Conservation (phyloP, 2,797 vertebrate genomes). For the Champsocephalus esox region DNA sequence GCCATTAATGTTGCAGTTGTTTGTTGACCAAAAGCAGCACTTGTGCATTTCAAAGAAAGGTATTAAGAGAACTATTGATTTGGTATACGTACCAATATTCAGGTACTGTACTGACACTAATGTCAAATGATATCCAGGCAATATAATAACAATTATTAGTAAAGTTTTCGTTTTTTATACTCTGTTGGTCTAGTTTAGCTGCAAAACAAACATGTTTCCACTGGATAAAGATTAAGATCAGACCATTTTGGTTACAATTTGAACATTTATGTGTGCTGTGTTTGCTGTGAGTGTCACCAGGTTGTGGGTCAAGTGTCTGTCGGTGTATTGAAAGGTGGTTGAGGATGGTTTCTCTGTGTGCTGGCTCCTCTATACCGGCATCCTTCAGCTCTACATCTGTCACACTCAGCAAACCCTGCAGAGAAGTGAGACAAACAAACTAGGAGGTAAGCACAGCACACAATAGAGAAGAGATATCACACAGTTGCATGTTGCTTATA, state of each 20-base stretch:
- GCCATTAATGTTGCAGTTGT: no score
- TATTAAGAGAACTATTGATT: no score
- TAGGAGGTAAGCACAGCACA: not conserved
- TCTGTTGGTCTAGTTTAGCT: not conserved
- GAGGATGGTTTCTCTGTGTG: conserved; percentile 80
- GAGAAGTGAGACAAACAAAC: not conserved
- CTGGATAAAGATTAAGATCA: not conserved
- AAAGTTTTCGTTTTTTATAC: not conserved
- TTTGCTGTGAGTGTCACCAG: conserved; percentile 54
- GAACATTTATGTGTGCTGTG: not conserved
- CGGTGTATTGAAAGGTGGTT: conserved; percentile 73
- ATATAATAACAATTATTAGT: no score
- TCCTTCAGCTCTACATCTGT: conserved; percentile 80
- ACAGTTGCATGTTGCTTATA: conserved; percentile 11
- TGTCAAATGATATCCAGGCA: no score
- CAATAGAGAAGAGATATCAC: not conserved
- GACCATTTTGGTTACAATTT: not conserved
- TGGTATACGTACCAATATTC: no score
- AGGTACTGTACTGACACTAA: no score
- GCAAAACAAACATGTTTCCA: no score
- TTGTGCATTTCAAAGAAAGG: no score
- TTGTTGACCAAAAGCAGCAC: no score
- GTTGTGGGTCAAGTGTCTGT: conserved; percentile 64
- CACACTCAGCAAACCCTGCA: conserved; percentile 79
- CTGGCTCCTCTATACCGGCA: conserved; percentile 77